phyloP scores from a whole-genome alignment of 2,888 invertebrate species.

The Periphyllus acericola region DNA sequence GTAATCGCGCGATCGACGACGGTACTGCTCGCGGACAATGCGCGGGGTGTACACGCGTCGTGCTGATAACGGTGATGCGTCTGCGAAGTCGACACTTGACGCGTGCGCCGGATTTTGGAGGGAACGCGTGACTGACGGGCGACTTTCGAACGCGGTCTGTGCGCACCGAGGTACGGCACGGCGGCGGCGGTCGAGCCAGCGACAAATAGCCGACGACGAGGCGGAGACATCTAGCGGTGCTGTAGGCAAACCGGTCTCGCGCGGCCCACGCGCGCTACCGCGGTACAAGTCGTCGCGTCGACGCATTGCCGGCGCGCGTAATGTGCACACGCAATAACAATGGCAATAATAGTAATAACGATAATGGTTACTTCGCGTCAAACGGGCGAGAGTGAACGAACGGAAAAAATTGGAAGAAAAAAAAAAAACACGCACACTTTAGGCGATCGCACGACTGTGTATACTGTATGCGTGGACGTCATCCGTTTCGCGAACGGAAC shows the following conservation, averaged over 20 bases:
- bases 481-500: too few species aligned
- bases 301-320: background rate
- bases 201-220: slow-evolving; percentile 14
- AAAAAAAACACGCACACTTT: too few species aligned
- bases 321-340: background rate
- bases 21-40: too few species aligned
- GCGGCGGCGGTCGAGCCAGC: background rate
- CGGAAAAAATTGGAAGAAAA: too few species aligned
- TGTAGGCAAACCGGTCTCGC: slow-evolving; percentile 55
- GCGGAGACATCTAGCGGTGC: slow-evolving; percentile 58
- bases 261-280: slow-evolving; percentile 39
- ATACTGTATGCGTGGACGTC: too few species aligned
- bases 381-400: too few species aligned
- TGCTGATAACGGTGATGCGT: too few species aligned
- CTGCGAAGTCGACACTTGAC: background rate
- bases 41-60: too few species aligned
- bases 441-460: too few species aligned
- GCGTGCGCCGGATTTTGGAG: slow-evolving; percentile 48
- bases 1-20: background rate
- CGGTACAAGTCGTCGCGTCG: background rate
- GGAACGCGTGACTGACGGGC: slow-evolving; percentile 59
- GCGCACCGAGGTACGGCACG: background rate
- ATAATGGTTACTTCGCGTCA: too few species aligned
- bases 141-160: background rate
- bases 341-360: too few species aligned